These are phyloP conservation scores for Palloptera scutellata DNA, from an alignment of 2,888 invertebrate genomes.

Conservation along the genomic window DNA sequence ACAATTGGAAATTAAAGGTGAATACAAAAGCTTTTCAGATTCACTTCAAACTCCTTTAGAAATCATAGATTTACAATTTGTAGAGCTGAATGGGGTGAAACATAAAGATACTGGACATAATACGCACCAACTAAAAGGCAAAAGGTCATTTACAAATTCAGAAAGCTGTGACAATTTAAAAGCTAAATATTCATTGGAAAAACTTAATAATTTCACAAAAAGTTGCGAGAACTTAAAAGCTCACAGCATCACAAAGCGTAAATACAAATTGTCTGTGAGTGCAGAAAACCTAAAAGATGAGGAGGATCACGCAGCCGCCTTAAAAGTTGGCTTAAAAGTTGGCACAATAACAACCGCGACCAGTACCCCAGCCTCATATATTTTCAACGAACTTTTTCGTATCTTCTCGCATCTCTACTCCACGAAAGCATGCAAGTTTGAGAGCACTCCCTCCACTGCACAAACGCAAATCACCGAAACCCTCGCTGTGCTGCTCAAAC, in stretches of 20 bases:
- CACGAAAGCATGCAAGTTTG: constrained; percentile 44
- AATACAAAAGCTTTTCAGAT: constrained; percentile 36
- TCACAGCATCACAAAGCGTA: neutral
- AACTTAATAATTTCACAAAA: neutral
- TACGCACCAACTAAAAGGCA: too few relatives aligned
- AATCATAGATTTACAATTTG: neutral
- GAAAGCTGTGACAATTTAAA: too few relatives aligned
- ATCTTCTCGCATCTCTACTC: constrained; percentile 49
- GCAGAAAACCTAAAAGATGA: neutral
- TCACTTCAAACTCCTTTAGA: constrained; percentile 34
- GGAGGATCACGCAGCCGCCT: neutral
- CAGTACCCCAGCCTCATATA: constrained; percentile 30
- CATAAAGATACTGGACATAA: too few relatives aligned
- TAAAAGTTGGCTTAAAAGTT: neutral
- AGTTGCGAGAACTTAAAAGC: neutral
- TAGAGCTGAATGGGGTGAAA: too few relatives aligned
- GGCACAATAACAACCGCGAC: neutral
- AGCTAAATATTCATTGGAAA: too few relatives aligned
- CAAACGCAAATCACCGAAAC: constrained; percentile 53
- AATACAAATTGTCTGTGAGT: neutral
- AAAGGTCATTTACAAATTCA: neutral
- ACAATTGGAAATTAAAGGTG: constrained; percentile 27
- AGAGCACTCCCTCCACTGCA: constrained; percentile 38
- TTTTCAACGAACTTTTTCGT: constrained; percentile 45
- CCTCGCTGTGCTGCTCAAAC: constrained; percentile 53